Evolutionary conservation across 1,140 invertebrate species (phyloP).

Genomic region (Lepidurus packardi): DNA sequence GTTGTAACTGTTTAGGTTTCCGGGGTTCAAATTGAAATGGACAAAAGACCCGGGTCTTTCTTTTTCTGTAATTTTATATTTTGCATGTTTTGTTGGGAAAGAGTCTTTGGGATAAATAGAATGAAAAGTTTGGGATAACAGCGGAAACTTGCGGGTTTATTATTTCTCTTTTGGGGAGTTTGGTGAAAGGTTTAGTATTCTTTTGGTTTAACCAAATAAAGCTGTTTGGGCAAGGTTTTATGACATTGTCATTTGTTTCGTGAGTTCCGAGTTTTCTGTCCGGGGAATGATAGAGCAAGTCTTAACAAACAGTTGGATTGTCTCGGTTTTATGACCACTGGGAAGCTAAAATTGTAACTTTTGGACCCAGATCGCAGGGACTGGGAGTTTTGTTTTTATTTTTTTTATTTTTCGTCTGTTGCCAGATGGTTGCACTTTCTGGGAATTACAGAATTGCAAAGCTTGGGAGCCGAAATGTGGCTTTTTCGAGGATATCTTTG

Average conservation of each 20-base stretch:
- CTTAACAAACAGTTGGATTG: constrained; percentile 17
- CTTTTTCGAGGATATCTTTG: not conserved
- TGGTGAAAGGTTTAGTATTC: not conserved
- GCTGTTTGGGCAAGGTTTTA: constrained; percentile 1
- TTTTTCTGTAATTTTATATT: no score
- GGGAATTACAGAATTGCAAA: not conserved
- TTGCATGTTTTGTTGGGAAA: no score
- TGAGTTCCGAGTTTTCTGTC: constrained; percentile 13
- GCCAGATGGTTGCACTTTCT: constrained; percentile 20
- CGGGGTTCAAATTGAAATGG: no score
- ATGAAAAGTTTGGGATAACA: constrained; percentile 1
- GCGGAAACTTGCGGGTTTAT: not conserved
- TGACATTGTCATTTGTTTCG: constrained; percentile 19
- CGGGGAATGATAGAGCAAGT: constrained; percentile 13
- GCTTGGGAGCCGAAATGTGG: not conserved
- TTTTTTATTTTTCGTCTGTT: not conserved
- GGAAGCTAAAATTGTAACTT: constrained; percentile 16
- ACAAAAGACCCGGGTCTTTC: no score
- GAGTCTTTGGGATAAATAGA: no score
- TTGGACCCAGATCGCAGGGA: not conserved
- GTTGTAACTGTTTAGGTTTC: no score
- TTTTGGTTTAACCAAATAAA: constrained; percentile 19
- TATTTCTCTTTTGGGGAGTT: not conserved
- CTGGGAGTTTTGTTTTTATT: not conserved
- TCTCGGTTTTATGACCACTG: constrained; percentile 10